These are phyloP conservation scores for Periophthalmus magnuspinnatus DNA, from an alignment of 2,797 vertebrate genomes.

Conservation along the genomic window DNA sequence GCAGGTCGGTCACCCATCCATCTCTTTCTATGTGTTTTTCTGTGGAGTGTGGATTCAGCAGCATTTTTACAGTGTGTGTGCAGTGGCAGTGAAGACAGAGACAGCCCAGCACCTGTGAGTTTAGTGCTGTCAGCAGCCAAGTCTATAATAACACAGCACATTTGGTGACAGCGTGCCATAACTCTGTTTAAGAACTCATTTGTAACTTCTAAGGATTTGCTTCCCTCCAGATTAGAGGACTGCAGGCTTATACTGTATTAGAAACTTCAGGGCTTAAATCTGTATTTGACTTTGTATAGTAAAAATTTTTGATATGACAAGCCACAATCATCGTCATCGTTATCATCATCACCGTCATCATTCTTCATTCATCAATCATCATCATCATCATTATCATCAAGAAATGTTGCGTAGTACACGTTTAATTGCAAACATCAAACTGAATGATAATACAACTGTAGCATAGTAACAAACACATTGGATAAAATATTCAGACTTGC, in stretches of 20 bases:
- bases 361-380: too few relatives aligned
- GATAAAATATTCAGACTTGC: too few relatives aligned
- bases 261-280: background rate
- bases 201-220: conserved; percentile 7
- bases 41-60: conserved; percentile 41
- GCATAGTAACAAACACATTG: too few relatives aligned
- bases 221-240: background rate
- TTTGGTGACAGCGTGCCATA: conserved; percentile 4
- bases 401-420: too few relatives aligned
- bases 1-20: conserved; percentile 12
- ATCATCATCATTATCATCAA: too few relatives aligned
- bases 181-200: conserved; percentile 4
- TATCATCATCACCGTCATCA: too few relatives aligned
- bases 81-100: conserved; percentile 9
- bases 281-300: background rate
- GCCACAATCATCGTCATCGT: too few relatives aligned
- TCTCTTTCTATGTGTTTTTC: conserved; percentile 16
- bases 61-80: conserved; percentile 5
- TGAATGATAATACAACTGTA: too few relatives aligned
- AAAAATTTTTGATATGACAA: too few relatives aligned
- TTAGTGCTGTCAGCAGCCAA: conserved; percentile 26
- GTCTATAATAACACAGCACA: conserved; percentile 15
- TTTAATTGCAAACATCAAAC: too few relatives aligned
- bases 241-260: background rate
- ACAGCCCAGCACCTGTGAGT: conserved; percentile 18